Evolutionary conservation across 2,113 vertebrate genomes (phyloP).

Genomic region (Prionailurus viverrinus): DNA sequence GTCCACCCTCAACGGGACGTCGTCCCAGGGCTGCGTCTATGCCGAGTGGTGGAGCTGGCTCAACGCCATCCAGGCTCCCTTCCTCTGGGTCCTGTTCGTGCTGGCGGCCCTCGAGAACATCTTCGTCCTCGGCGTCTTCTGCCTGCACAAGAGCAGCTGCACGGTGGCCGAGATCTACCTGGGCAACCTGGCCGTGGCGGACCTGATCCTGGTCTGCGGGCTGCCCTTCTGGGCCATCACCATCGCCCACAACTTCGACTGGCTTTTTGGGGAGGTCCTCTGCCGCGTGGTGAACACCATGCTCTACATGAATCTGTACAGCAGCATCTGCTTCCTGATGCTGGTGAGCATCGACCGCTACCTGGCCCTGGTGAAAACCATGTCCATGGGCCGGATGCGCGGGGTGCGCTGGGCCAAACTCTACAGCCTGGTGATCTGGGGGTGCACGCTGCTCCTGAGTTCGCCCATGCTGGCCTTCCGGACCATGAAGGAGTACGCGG

Average conservation of each 20-base stretch:
- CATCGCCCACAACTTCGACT: conserved; percentile 89
- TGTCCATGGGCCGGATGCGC: conserved; percentile 94
- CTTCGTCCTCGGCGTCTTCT: conserved; percentile 93
- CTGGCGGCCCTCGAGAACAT: conserved; percentile 91
- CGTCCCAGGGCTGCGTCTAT: conserved; percentile 65
- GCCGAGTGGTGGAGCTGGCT: conserved; percentile 86
- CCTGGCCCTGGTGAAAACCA: conserved; percentile 94
- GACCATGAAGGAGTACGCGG: conserved; percentile 22
- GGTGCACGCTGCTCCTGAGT: conserved; percentile 89
- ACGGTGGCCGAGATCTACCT: conserved; percentile 97
- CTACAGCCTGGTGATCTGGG: conserved; percentile 92
- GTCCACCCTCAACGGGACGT: neutral
- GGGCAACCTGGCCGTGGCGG: conserved; percentile 93
- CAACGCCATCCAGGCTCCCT: conserved; percentile 87
- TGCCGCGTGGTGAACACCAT: conserved; percentile 92
- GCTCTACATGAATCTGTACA: conserved; percentile 91
- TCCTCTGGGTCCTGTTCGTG: conserved; percentile 91
- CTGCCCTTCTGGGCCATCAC: conserved; percentile 97
- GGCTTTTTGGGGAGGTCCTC: conserved; percentile 93
- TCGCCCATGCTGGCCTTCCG: conserved; percentile 89
- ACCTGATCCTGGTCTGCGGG: conserved; percentile 91
- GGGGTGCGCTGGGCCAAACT: conserved; percentile 91
- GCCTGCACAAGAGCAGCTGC: conserved; percentile 93
- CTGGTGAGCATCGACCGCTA: conserved; percentile 96
- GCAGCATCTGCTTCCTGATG: conserved; percentile 95